Evolutionary conservation across 1,140 invertebrate genomes (phyloP), one percentile per base, ranked within the genome.

Genomic region (Drosophila sucinea): DNA sequence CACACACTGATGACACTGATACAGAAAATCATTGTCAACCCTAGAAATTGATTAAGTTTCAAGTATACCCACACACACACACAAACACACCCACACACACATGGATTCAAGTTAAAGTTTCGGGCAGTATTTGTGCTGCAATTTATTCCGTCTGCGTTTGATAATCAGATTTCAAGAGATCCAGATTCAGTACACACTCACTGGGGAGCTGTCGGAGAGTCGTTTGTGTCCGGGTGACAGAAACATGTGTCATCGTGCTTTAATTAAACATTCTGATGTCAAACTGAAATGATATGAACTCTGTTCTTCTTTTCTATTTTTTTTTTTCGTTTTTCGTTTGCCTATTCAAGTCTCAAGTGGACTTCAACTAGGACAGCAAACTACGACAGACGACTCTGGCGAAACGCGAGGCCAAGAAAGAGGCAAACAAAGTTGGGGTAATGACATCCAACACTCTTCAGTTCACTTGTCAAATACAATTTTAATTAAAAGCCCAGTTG

Each of bases 401-500:
- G 17, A 23, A 51, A 51, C 47, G 4, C 47, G 4, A 17, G 8
- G 60, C 40, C 29, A 62, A 33, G 29, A 62, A 62, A 33, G 10
- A 51, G 56, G 32, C 51, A 58, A 58, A 58, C 56, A 35, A 57
- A 3, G 2, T 4, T 7, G 23, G 44, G 33, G 11, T 38, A 61
- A 38, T 56, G 51, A 33, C 51, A 47, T 40, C 33, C 32, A 17
- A 17, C 17, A 35, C 40, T 57, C 38, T 58, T 47, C 56, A 57
- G 23, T 38, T 35, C 29, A 54, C 75, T 32, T 69, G 60, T 75
- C 72, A 78, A 66, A 68, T 44, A 63, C 23, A 60, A 44, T 69
- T 79, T 77, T 77, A 77, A 79, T 79, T 79, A 79, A 79, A 77
- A 79, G 61, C 69, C 30, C 71, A 35, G 58, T 40, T 17, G 23